phyloP scores from a whole-genome alignment of 37 sponge, comb jelly and placozoan genomes.

The Beroe forskalii region DNA sequence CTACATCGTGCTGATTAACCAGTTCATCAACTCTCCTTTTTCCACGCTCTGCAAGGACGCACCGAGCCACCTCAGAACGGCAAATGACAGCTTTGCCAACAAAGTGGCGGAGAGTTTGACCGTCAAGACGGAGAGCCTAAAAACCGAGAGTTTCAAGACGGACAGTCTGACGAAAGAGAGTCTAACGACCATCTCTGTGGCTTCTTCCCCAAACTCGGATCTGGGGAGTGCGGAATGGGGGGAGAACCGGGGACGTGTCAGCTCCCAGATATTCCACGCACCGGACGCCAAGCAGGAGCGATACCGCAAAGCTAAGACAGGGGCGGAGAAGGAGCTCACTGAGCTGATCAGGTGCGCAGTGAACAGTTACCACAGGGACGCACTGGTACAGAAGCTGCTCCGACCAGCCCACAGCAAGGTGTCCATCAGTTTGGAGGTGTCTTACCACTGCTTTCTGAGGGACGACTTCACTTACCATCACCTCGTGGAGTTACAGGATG shows the following conservation, averaged over 20 bases:
- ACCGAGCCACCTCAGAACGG: background rate
- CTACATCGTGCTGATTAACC: background rate
- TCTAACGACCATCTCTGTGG: constrained; percentile 2
- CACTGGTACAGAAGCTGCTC: constrained; percentile 6
- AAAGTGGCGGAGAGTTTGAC: background rate
- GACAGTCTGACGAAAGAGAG: constrained; percentile 28
- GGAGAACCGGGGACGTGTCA: constrained; percentile 22
- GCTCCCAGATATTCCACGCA: constrained; percentile 13
- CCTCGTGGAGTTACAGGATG: background rate
- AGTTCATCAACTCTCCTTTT: background rate
- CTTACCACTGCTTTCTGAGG: background rate
- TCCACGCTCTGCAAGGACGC: constrained; percentile 10
- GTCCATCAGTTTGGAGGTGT: constrained; percentile 3
- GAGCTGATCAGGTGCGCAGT: background rate
- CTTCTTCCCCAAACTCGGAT: background rate
- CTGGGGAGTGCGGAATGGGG: background rate
- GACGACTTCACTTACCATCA: constrained; percentile 1
- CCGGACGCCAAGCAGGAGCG: background rate
- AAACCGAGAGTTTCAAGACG: background rate
- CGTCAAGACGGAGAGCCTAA: background rate
- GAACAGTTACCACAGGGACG: constrained; percentile 33
- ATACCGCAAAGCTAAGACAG: background rate
- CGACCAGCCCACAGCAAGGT: background rate
- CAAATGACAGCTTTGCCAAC: background rate
- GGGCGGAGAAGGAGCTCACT: constrained; percentile 4